phyloP scores from a whole-genome alignment of 2,888 invertebrate species.

The Drosophila melanosoma region DNA sequence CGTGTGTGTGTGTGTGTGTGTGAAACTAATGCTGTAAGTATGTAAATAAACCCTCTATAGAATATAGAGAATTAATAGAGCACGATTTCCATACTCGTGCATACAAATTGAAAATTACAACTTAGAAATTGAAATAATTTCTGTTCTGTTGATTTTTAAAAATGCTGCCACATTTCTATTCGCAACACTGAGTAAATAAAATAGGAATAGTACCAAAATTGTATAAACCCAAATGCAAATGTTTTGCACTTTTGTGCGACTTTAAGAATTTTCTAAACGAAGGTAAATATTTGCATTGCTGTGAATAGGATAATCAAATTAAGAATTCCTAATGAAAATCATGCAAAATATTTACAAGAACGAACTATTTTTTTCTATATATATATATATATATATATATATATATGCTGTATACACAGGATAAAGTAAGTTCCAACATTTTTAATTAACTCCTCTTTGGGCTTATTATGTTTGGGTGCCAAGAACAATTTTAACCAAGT shows the following conservation, averaged over 20 bases:
- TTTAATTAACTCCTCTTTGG: not conserved
- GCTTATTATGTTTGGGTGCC: constrained; percentile 2
- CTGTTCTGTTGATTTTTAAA: not conserved
- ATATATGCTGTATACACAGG: not conserved
- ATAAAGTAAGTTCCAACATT: not conserved
- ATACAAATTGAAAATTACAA: constrained; percentile 2
- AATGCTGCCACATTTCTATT: not conserved
- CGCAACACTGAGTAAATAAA: not conserved
- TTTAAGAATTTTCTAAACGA: not conserved
- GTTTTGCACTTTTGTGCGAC: not conserved
- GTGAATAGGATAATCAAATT: not conserved
- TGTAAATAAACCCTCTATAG: not conserved
- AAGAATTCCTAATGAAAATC: not conserved
- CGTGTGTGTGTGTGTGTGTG: not conserved
- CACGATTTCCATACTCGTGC: not conserved
- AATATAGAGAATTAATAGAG: constrained; percentile 1
- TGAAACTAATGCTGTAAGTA: not conserved
- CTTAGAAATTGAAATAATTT: not conserved
- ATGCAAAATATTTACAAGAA: not conserved
- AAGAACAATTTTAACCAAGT: constrained; percentile 19
- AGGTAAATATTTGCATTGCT: not conserved
- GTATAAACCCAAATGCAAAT: not conserved
- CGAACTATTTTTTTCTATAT: not conserved
- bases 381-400: not conserved
- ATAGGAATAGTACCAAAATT: not conserved